These are phyloP conservation scores for Pilophorus perplexus DNA, from an alignment of 2,888 invertebrate genomes.

Conservation along the genomic window DNA sequence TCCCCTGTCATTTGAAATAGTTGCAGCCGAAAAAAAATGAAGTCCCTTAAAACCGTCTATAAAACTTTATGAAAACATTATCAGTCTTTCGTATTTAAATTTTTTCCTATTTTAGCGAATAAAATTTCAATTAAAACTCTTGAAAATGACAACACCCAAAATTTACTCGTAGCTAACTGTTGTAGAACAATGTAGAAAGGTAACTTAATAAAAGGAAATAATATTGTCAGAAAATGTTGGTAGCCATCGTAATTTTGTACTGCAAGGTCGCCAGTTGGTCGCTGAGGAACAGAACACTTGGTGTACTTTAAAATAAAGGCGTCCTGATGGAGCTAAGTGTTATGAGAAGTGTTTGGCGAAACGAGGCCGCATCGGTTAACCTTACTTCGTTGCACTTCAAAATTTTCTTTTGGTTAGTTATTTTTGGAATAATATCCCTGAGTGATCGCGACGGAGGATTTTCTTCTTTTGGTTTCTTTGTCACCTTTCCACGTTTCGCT, in stretches of 20 bases:
- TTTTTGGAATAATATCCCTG: neutral
- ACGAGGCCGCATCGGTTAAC: neutral
- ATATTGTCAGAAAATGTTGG: too few species aligned
- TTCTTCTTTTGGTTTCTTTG: conserved; percentile 2
- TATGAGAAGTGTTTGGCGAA: neutral
- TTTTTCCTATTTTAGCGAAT: too few species aligned
- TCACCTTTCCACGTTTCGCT: neutral
- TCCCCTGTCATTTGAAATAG: neutral
- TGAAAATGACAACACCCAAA: too few species aligned
- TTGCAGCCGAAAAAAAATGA: neutral
- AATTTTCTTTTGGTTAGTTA: neutral
- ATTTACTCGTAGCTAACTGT: too few species aligned
- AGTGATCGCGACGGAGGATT: neutral
- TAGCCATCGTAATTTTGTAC: too few species aligned
- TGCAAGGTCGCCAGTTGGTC: too few species aligned
- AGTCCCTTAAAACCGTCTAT: neutral
- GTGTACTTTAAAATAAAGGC: neutral
- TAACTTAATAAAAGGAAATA: too few species aligned
- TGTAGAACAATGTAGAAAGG: too few species aligned
- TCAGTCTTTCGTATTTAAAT: too few species aligned
- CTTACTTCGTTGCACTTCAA: neutral
- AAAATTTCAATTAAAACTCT: too few species aligned
- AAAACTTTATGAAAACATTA: neutral
- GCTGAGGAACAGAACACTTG: neutral
- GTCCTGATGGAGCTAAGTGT: neutral